Evolutionary conservation across 37 sponge, comb jelly and placozoan genomes (phyloP).

Genomic region (Hormiphora californensis): DNA sequence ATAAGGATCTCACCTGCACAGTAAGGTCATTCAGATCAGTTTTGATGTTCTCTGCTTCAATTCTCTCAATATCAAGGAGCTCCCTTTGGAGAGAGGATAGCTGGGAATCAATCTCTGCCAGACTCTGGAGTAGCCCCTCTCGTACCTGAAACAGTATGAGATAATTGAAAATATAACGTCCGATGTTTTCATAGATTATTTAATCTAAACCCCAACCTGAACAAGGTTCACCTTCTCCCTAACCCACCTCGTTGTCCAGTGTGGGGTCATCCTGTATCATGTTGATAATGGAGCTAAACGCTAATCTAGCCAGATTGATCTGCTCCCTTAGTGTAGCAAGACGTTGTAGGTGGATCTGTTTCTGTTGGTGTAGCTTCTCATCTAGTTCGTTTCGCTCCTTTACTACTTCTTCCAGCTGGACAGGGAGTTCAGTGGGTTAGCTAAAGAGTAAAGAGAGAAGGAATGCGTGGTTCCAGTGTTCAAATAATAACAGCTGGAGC

Average conservation of each 20-base stretch:
- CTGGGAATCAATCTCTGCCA: constrained; percentile 35
- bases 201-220: neutral
- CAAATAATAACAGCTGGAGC: too few species aligned
- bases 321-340: constrained; percentile 30
- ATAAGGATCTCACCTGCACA: constrained; percentile 1
- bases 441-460: neutral
- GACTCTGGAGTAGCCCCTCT: neutral
- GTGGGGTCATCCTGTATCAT: constrained; percentile 14
- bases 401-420: neutral
- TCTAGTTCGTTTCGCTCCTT: constrained; percentile 29
- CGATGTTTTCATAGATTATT: neutral
- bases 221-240: neutral
- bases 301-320: constrained; percentile 16
- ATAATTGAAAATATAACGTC: neutral
- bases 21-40: constrained; percentile 21
- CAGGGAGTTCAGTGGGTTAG: neutral
- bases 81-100: constrained; percentile 19
- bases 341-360: constrained; percentile 6
- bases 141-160: neutral
- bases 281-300: neutral
- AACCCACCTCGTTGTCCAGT: constrained; percentile 36
- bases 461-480: too few species aligned
- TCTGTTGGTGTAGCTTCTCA: constrained; percentile 3
- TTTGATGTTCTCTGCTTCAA: constrained; percentile 40
- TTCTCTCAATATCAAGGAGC: constrained; percentile 52